Conservation (phyloP, 2,888 invertebrate species). For the Coenonympha glycerion region DNA sequence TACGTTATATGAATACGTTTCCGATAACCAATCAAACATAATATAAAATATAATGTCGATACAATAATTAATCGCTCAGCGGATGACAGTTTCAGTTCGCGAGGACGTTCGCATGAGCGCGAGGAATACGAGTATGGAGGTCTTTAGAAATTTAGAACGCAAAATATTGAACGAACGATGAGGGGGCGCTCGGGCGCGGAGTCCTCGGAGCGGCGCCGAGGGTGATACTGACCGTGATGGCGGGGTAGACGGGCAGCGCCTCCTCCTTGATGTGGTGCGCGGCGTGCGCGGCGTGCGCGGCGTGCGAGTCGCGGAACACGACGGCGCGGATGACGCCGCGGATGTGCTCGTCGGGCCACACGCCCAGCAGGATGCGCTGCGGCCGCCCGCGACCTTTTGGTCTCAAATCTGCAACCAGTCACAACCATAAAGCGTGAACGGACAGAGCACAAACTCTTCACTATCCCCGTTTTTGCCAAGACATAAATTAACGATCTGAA, state of each 20-base stretch:
- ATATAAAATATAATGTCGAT: slow-evolving; percentile 3
- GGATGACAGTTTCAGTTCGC: slow-evolving; percentile 37
- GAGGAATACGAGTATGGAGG: slow-evolving; percentile 10
- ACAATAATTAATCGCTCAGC: slow-evolving; percentile 32
- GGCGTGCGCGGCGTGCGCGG: slow-evolving; percentile 78
- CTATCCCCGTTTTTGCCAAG: slow-evolving; percentile 3
- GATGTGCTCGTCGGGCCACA: slow-evolving; percentile 96
- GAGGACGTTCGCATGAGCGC: slow-evolving; percentile 49
- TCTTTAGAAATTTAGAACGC: slow-evolving; percentile 19
- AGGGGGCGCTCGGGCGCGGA: slow-evolving; percentile 17
- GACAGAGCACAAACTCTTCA: slow-evolving; percentile 35
- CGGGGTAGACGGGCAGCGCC: slow-evolving; percentile 61
- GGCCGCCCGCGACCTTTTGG: slow-evolving; percentile 94
- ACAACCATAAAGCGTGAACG: slow-evolving; percentile 72
- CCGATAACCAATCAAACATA: slow-evolving; percentile 4
- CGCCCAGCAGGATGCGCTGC: slow-evolving; percentile 91
- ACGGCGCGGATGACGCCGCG: slow-evolving; percentile 94
- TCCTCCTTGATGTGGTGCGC: slow-evolving; percentile 88
- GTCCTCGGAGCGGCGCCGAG: slow-evolving; percentile 12
- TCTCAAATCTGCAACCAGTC: slow-evolving; percentile 82
- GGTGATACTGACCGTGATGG: slow-evolving; percentile 69
- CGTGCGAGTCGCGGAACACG: slow-evolving; percentile 89
- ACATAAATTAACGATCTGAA: background rate
- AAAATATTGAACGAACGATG: slow-evolving; percentile 23
- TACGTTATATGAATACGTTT: background rate